These are phyloP conservation scores for Rachycentron canadum DNA, from an alignment of 2,797 vertebrate species.

Conservation along the genomic window DNA sequence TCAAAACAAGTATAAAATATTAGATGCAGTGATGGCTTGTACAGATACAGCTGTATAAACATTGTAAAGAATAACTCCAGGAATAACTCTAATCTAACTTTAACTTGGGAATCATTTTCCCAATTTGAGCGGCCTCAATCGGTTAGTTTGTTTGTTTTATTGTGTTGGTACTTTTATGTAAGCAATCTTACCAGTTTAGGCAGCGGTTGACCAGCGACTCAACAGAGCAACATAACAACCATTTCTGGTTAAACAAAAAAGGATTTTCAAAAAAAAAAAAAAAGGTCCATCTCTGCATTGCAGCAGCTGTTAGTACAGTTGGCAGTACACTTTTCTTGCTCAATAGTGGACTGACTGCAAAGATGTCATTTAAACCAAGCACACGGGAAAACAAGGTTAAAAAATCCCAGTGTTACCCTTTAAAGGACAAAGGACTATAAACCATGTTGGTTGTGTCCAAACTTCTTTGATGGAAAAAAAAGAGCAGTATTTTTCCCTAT, in stretches of 20 bases:
- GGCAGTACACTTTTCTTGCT: not conserved
- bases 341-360: not conserved
- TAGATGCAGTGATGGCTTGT: slow-evolving; percentile 37
- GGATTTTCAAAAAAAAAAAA: not conserved
- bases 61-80: not conserved
- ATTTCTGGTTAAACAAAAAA: too few species aligned
- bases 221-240: too few species aligned
- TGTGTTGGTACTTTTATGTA: not conserved
- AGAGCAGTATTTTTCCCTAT: slow-evolving; percentile 18
- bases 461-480: not conserved
- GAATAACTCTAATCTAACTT: too few species aligned
- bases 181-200: not conserved
- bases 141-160: too few species aligned
- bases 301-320: not conserved
- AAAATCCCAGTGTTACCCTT: not conserved
- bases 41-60: slow-evolving; percentile 13
- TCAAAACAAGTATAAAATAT: slow-evolving; percentile 74
- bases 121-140: not conserved
- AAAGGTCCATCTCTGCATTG: not conserved
- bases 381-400: too few species aligned
- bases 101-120: not conserved
- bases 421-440: not conserved
- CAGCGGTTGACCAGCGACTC: too few species aligned
- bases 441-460: not conserved
- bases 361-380: not conserved